phyloP scores from a whole-genome alignment of 2,888 invertebrate genomes.

The Chrysopilus asiliformis region DNA sequence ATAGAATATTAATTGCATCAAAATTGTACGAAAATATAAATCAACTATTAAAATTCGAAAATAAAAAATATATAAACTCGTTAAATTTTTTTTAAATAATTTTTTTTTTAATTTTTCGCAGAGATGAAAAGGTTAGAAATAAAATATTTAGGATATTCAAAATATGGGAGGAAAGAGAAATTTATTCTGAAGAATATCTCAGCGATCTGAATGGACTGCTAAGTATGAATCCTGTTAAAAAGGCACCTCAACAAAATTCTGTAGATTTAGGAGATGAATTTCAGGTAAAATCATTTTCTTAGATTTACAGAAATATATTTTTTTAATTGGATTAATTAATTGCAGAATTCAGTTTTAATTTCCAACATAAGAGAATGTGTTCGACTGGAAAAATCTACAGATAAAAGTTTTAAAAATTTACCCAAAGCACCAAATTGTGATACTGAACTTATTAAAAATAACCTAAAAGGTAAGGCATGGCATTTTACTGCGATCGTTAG shows the following conservation, averaged over 20 bases:
- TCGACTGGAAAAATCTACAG: conserved; percentile 59
- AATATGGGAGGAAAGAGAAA: conserved; percentile 88
- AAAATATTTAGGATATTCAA: conserved; percentile 82
- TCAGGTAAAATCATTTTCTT: conserved; percentile 20
- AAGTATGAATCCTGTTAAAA: conserved; percentile 53
- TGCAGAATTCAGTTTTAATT: conserved; percentile 54
- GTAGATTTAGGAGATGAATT: conserved; percentile 27
- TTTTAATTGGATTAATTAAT: conserved; percentile 20
- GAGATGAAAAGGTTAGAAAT: conserved; percentile 78
- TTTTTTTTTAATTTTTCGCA: conserved; percentile 29
- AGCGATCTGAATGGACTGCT: conserved; percentile 74
- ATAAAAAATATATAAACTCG: no score
- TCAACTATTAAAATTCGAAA: no score
- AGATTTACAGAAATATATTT: neutral
- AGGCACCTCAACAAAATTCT: conserved; percentile 9
- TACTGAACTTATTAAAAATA: conserved; percentile 61
- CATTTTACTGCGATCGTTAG: no score
- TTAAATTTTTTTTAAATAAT: neutral
- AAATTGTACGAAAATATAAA: no score
- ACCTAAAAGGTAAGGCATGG: conserved; percentile 59
- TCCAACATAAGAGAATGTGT: conserved; percentile 63
- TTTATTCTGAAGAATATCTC: conserved; percentile 82
- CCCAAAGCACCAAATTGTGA: conserved; percentile 47
- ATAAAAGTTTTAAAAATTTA: conserved; percentile 45
- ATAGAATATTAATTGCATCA: no score